Base-by-base conservation (phyloP, 2,888 invertebrate species). In the Cheilosia vernalis region DNA sequence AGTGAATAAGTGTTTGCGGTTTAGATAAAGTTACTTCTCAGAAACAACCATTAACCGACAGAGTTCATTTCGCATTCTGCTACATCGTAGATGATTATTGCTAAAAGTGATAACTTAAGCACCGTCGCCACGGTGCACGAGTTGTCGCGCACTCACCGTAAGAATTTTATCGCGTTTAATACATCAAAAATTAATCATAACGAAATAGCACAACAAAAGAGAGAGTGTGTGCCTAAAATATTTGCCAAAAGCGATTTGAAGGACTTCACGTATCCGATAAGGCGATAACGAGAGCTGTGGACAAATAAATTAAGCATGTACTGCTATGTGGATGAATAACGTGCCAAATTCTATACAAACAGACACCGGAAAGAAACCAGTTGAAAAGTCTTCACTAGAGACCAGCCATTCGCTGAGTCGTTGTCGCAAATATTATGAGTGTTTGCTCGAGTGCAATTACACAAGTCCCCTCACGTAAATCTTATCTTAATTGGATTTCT, bases 401-500 rank as follows among this genome's bases (percentile, higher is more conserved):
- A 37, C n/a, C 15, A 4, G 2, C 2, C 7, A 30, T 27, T 13
- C 56, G 19, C 24, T 15, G 40, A 40, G 15, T 7, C 19, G 49
- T 40, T 17, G 7, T 17, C 13, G 56, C 30, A 19, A 42, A 24
- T 40, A 21, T 24, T 40, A 21, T 24, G 21, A 66, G 51, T 66
- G 53, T 79, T 64, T 64, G 33, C 42, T 72, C 27, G 42, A 73
- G 55, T 61, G 73, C 15, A 55, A 49, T 53, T 30, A 40, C 63
- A 53, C 24, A 27, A 42, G 66, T 19, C 63, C 37, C 19, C 61
- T 61, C 81, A 81, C 81, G 81, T 81, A 81, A 56, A 44, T 44
- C 61, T 74, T 74, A 81, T 81, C 81, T 74, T 58, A 63, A 74
- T 58, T 80, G 53, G 55, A 61, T 56, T 67, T 44, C 49, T 27